These are phyloP conservation scores for Nesidiocoris tenuis DNA, from an alignment of 2,888 invertebrate species.

Conservation along the genomic window DNA sequence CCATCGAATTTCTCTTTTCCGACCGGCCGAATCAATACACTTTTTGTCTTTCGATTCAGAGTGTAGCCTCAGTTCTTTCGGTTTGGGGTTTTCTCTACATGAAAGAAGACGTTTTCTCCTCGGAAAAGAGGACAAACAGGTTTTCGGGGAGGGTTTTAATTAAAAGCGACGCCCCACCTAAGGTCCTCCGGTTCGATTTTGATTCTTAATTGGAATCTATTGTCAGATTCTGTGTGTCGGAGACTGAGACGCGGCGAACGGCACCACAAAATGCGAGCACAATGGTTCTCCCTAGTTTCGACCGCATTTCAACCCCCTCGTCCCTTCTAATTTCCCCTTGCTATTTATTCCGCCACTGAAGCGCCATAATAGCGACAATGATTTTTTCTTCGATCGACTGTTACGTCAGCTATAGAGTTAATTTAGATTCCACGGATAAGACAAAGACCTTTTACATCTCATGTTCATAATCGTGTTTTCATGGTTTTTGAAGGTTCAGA, in stretches of 20 bases:
- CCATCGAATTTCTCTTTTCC: too few relatives aligned
- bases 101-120: background rate
- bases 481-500: too few relatives aligned
- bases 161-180: constrained; percentile 21
- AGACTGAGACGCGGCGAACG: background rate
- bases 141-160: constrained; percentile 34
- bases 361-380: too few relatives aligned
- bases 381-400: too few relatives aligned
- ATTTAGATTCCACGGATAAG: too few relatives aligned
- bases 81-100: background rate
- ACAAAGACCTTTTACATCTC: too few relatives aligned
- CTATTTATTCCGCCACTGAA: too few relatives aligned
- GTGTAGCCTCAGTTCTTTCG: constrained; percentile 16
- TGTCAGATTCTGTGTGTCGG: background rate
- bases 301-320: too few relatives aligned
- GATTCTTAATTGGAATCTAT: constrained; percentile 35
- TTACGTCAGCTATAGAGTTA: too few relatives aligned
- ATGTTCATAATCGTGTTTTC: too few relatives aligned
- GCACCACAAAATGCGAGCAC: background rate
- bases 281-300: too few relatives aligned
- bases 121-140: constrained; percentile 5
- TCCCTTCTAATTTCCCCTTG: too few relatives aligned
- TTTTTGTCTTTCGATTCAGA: constrained; percentile 13
- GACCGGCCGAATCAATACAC: constrained; percentile 17
- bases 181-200: constrained; percentile 4